Evolutionary conservation across 1,140 invertebrate species (phyloP).

Genomic region (Aphelenchoides besseyi): DNA sequence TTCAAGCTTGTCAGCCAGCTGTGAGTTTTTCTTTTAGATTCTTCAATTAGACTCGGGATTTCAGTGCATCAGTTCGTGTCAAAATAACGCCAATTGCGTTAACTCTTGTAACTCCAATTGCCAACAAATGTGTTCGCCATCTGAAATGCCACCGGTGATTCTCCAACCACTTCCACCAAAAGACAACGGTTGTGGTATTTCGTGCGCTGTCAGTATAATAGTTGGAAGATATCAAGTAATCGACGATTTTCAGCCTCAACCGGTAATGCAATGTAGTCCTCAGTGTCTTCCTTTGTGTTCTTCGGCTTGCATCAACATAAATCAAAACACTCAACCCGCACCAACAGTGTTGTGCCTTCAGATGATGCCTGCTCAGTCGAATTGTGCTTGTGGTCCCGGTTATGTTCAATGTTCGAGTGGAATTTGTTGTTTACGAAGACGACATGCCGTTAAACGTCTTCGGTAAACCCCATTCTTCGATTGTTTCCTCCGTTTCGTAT

Average conservation of each 20-base stretch:
- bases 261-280: constrained; percentile 38
- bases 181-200: constrained; percentile 8
- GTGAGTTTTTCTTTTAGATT: constrained; percentile 18
- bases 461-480: background rate
- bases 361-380: constrained; percentile 14
- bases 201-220: constrained; percentile 18
- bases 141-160: constrained; percentile 8
- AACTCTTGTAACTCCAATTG: background rate
- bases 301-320: constrained; percentile 22
- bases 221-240: background rate
- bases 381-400: constrained; percentile 43
- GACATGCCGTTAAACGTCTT: constrained; percentile 26
- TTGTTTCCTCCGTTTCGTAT: background rate
- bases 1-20: constrained; percentile 31
- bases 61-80: background rate
- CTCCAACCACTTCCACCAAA: background rate
- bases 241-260: background rate
- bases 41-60: constrained; percentile 15
- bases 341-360: constrained; percentile 42
- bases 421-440: constrained; percentile 45
- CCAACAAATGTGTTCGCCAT: background rate
- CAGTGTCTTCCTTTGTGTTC: constrained; percentile 42
- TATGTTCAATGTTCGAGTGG: constrained; percentile 48
- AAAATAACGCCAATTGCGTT: constrained; percentile 4
- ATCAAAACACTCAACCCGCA: constrained; percentile 37